These are phyloP conservation scores for Neostethus bicornis DNA, from an alignment of 2,797 vertebrate species.

Conservation along the genomic window DNA sequence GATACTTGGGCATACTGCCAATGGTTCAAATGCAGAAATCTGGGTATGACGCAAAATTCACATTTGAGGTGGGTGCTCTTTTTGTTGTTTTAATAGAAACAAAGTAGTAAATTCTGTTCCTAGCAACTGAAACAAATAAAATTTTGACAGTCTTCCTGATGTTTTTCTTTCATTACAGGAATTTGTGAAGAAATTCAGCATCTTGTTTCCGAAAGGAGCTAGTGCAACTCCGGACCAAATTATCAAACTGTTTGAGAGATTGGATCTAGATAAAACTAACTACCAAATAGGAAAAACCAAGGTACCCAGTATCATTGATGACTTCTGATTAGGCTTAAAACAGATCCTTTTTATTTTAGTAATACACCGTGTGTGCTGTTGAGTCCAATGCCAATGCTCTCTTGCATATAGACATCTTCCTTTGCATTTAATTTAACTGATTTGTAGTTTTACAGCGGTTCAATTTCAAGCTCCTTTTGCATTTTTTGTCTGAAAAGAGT, in stretches of 20 bases:
- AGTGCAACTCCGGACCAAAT: slow-evolving; percentile 82
- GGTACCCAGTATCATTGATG: slow-evolving; percentile 70
- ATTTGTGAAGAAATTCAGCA: slow-evolving; percentile 88
- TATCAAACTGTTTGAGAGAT: slow-evolving; percentile 79
- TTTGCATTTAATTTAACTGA: too few relatives aligned
- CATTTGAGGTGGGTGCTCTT: slow-evolving; percentile 83
- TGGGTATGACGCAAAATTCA: slow-evolving; percentile 92
- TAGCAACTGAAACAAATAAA: not conserved
- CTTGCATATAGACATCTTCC: too few relatives aligned
- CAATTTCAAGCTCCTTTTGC: too few relatives aligned
- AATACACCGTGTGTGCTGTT: too few relatives aligned
- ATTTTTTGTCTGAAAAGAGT: too few relatives aligned
- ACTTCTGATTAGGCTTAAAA: too few relatives aligned
- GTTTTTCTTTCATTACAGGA: slow-evolving; percentile 77
- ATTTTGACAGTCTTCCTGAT: not conserved
- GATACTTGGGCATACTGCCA: slow-evolving; percentile 88
- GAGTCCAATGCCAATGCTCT: too few relatives aligned
- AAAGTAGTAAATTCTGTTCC: not conserved
- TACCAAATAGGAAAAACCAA: slow-evolving; percentile 95
- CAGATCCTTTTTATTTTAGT: too few relatives aligned
- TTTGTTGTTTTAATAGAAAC: not conserved
- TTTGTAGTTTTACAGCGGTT: too few relatives aligned
- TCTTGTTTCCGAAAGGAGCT: slow-evolving; percentile 86
- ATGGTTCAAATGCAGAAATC: slow-evolving; percentile 89
- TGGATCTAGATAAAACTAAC: slow-evolving; percentile 79